Conservation (phyloP, 1,140 invertebrate genomes). For the Drosophila subpulchrella region DNA sequence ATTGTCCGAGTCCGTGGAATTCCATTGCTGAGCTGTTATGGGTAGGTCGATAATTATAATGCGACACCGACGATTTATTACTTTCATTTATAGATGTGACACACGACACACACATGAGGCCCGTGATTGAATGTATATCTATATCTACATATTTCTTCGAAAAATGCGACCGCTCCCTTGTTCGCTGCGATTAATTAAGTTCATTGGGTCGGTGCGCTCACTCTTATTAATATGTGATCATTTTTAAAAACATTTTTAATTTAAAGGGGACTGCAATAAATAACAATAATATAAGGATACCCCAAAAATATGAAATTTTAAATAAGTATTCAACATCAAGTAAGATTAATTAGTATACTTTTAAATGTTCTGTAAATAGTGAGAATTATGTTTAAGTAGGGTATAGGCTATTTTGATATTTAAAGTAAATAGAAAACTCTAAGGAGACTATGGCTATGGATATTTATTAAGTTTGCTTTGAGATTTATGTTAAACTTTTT, state of each 20-base stretch:
- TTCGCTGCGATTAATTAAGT: slow-evolving; percentile 39
- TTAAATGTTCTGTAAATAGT: too few species aligned
- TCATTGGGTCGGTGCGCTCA: slow-evolving; percentile 24
- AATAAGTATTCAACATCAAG: too few species aligned
- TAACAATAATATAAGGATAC: neutral
- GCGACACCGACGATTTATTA: slow-evolving; percentile 75
- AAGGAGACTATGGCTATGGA: too few species aligned
- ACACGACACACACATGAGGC: slow-evolving; percentile 45
- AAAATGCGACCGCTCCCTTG: slow-evolving; percentile 57
- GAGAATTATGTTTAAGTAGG: too few species aligned
- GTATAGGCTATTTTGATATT: too few species aligned
- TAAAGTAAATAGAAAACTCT: too few species aligned
- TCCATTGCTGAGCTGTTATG: slow-evolving; percentile 38
- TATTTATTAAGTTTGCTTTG: too few species aligned
- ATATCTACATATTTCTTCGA: slow-evolving; percentile 47
- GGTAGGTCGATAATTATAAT: slow-evolving; percentile 62
- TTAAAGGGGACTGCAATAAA: neutral
- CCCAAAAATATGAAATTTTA: too few species aligned
- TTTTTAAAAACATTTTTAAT: slow-evolving; percentile 1
- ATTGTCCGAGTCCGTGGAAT: slow-evolving; percentile 45
- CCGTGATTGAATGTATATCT: slow-evolving; percentile 56
- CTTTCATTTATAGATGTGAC: slow-evolving; percentile 61
- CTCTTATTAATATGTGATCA: slow-evolving; percentile 15
- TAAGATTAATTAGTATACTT: too few species aligned
- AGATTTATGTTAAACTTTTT: too few species aligned